A percentile compares a stretch with the other conserved stretches of the same genome.
phyloP scores from a whole-genome alignment of 2,113 vertebrate species.

The Odontesthes bonariensis region DNA sequence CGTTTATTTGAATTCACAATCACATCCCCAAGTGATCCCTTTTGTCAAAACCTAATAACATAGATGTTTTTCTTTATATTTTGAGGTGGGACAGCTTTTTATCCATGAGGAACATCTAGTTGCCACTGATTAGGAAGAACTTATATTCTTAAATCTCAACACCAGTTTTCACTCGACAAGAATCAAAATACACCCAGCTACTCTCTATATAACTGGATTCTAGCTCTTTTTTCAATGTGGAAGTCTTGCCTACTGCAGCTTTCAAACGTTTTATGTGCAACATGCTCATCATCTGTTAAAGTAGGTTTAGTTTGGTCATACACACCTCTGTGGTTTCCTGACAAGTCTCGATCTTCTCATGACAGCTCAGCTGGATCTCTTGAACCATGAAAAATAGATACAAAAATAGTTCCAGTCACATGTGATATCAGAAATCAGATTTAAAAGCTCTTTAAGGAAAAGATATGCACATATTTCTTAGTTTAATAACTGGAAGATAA shows the following conservation, averaged over 20 bases:
- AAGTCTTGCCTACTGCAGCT: not conserved
- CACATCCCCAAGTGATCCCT: not conserved
- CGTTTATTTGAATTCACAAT: not conserved
- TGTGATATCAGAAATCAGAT: too few relatives aligned
- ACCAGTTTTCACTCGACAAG: not conserved
- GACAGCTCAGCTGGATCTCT: constrained; percentile 60
- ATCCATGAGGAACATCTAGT: not conserved
- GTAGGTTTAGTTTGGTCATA: not conserved
- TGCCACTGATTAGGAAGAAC: not conserved
- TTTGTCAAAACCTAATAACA: not conserved
- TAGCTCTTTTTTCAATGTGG: not conserved
- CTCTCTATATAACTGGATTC: not conserved
- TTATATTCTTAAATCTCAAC: too few relatives aligned
- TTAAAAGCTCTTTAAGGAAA: too few relatives aligned
- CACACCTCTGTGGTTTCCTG: constrained; percentile 55
- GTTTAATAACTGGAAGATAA: too few relatives aligned
- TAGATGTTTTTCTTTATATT: not conserved
- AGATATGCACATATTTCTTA: too few relatives aligned
- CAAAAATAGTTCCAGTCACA: not conserved
- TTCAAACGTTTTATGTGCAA: not conserved
- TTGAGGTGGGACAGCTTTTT: too few relatives aligned
- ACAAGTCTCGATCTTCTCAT: constrained; percentile 42
- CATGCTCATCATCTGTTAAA: not conserved
- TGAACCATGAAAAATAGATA: not conserved
- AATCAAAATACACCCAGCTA: not conserved